phyloP scores from a whole-genome alignment of 2,797 vertebrate species.

The Schizopygopsis malacanthus region DNA sequence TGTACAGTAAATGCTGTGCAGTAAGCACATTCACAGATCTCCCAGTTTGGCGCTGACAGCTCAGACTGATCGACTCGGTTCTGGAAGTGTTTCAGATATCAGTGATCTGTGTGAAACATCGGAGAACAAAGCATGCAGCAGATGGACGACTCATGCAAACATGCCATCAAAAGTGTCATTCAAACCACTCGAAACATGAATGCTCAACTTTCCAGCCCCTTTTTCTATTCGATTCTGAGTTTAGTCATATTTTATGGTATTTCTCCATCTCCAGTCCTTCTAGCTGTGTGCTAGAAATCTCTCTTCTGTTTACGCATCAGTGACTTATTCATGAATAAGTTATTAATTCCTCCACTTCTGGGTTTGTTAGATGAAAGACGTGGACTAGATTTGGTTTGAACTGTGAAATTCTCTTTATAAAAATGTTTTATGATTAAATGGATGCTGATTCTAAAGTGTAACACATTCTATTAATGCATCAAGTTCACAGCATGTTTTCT shows the following conservation, averaged over 20 bases:
- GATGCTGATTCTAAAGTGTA: not conserved
- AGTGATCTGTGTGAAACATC: not conserved
- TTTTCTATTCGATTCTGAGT: not conserved
- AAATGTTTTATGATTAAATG: not conserved
- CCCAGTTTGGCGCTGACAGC: not conserved
- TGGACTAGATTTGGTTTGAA: not conserved
- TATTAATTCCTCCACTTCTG: not conserved
- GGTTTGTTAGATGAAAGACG: not conserved
- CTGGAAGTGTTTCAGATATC: not conserved
- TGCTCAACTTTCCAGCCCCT: not conserved
- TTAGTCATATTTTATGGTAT: not conserved
- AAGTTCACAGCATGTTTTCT: not conserved
- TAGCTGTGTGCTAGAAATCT: not conserved
- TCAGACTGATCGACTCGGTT: not conserved
- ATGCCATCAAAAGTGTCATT: not conserved
- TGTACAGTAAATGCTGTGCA: not conserved
- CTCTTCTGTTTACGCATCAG: conserved; percentile 8
- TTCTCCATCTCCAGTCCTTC: not conserved
- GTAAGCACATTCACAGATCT: not conserved
- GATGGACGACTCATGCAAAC: not conserved
- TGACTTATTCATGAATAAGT: conserved; percentile 27
- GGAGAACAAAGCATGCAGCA: not conserved
- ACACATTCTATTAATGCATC: not conserved
- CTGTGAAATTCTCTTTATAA: not conserved
- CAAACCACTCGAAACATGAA: not conserved